phyloP scores from a whole-genome alignment of 1,140 invertebrate species.

The Potamilus streckersoni region DNA sequence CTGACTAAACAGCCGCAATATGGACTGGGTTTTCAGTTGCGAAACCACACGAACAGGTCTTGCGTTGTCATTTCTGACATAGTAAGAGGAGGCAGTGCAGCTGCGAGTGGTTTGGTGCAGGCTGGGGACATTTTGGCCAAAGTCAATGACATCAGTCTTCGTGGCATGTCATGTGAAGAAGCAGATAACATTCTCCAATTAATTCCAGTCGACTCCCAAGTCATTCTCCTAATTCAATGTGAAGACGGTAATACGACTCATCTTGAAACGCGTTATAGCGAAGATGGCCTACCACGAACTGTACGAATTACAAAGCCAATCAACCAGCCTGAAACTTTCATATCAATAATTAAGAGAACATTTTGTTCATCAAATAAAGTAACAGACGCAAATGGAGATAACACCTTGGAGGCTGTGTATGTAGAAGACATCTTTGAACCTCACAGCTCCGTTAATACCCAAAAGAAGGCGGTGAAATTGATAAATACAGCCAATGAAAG shows the following conservation, averaged over 20 bases:
- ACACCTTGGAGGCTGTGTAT: not conserved
- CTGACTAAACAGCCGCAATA: conserved; percentile 50
- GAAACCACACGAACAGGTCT: conserved; percentile 50
- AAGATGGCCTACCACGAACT: conserved; percentile 55
- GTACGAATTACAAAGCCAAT: conserved; percentile 54
- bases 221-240: conserved; percentile 50
- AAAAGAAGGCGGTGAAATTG: conserved; percentile 54
- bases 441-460: conserved; percentile 20
- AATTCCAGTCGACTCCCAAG: conserved; percentile 43
- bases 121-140: conserved; percentile 57
- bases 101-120: conserved; percentile 58
- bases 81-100: conserved; percentile 51
- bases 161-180: conserved; percentile 54
- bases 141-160: conserved; percentile 59
- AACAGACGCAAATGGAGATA: too few relatives aligned
- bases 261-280: conserved; percentile 58
- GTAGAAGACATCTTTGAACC: conserved; percentile 19
- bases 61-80: conserved; percentile 56
- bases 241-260: conserved; percentile 57
- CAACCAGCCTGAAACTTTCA: conserved; percentile 42
- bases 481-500: conserved; percentile 49
- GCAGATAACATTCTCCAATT: conserved; percentile 54
- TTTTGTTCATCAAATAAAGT: conserved; percentile 15
- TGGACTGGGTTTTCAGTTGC: conserved; percentile 60
- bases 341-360: conserved; percentile 45